These are phyloP conservation scores for Mechanitis messenoides DNA, from an alignment of 2,888 invertebrate species.

Conservation along the genomic window DNA sequence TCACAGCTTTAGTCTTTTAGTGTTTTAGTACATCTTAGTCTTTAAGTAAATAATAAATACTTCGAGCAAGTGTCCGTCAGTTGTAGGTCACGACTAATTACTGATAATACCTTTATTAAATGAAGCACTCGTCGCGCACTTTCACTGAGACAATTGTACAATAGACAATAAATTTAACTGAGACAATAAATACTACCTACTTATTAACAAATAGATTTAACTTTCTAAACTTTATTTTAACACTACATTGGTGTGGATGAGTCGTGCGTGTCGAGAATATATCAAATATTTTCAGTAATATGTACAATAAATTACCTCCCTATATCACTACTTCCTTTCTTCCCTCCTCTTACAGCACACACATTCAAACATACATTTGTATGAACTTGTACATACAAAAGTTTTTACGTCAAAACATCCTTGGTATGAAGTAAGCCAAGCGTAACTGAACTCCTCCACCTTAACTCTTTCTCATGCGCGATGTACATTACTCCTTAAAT, in stretches of 20 bases:
- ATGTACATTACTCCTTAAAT: conserved; percentile 2
- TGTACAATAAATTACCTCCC: too few species aligned
- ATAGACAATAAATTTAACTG: too few species aligned
- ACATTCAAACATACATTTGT: too few species aligned
- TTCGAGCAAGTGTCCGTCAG: conserved; percentile 6
- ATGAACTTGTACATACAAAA: too few species aligned
- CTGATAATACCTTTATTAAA: conserved; percentile 26
- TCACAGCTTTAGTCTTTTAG: too few species aligned
- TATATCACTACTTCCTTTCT: too few species aligned
- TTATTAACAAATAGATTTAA: background rate
- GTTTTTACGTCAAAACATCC: background rate
- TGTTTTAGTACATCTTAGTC: too few species aligned
- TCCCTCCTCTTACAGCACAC: too few species aligned
- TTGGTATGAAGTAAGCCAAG: conserved; percentile 16
- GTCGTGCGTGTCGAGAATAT: too few species aligned
- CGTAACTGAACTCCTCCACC: conserved; percentile 14
- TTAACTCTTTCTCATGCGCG: conserved; percentile 15
- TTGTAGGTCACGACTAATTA: conserved; percentile 17
- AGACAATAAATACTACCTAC: background rate
- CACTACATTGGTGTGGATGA: too few species aligned
- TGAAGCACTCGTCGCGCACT: conserved; percentile 12
- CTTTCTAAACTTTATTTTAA: background rate
- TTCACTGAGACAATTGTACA: conserved; percentile 11
- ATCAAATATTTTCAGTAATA: too few species aligned
- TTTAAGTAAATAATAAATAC: background rate